A percentile compares a stretch with the other conserved stretches of the same genome.
phyloP scores from a whole-genome alignment of 1,140 invertebrate genomes.

The Nebria ingens region DNA sequence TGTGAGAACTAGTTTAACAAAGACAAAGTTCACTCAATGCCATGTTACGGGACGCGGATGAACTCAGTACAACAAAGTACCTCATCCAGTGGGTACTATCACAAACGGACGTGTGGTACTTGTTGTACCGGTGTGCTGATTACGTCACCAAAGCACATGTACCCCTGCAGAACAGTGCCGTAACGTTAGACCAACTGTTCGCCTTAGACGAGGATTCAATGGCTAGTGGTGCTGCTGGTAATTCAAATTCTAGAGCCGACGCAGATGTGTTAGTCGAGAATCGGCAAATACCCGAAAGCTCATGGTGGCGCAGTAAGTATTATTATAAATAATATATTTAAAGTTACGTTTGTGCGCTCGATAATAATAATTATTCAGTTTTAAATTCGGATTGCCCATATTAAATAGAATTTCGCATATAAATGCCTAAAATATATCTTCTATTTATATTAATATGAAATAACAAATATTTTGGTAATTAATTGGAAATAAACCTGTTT shows the following conservation, averaged over 20 bases:
- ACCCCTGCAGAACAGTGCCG: neutral
- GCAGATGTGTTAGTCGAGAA: slow-evolving; percentile 9
- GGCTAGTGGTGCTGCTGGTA: neutral
- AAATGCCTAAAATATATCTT: no score
- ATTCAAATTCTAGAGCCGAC: neutral
- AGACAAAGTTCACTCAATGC: no score
- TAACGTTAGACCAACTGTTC: neutral
- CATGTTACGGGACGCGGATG: slow-evolving; percentile 28
- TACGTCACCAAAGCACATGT: slow-evolving; percentile 3
- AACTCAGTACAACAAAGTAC: slow-evolving; percentile 32
- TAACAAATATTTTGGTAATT: no score
- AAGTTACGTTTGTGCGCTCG: no score
- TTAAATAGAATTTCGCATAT: no score
- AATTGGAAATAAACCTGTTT: no score
- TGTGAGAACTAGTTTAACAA: no score
- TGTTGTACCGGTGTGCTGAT: slow-evolving; percentile 29
- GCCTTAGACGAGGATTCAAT: neutral
- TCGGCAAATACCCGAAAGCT: neutral
- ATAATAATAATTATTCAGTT: no score
- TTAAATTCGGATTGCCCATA: no score
- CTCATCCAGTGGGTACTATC: slow-evolving; percentile 38
- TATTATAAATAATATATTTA: no score
- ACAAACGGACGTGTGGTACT: slow-evolving; percentile 35
- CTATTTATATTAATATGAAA: no score
- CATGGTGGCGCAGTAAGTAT: slow-evolving; percentile 4